Base-by-base conservation (phyloP, 2,113 vertebrate genomes). In the Anser cygnoides region DNA sequence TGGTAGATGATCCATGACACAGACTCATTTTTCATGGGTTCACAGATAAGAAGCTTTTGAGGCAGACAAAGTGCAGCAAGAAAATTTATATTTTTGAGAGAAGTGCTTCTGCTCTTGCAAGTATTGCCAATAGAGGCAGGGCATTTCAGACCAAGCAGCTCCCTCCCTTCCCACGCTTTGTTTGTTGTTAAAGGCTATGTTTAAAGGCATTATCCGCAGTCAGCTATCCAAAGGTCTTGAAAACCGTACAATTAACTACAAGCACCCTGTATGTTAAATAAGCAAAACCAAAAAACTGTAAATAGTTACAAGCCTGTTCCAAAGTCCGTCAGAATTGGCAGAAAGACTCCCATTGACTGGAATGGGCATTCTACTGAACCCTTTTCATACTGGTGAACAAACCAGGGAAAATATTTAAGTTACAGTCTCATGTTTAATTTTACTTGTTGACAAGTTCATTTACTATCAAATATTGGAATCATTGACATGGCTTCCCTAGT, bases 391-490 rank as follows among this genome's bases (percentile, higher is more conserved):
- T 28, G 25, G 1, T 46, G 37, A 86, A 86, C 21, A 78, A 62
- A 63, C 6, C 33, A 43, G 37, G 13, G 72, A 29, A 63, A 77
- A 80, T 3, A 22, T 6, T 57, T 41, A 29, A 87, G 13, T 52
- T 58, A 31, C 2, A 74, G 33, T 39, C 70, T 71, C 21, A 2
- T 7, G 23, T 78, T 85, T 72, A 81, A 92, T 31, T 43, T 59
- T 28, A 31, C 82, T 91, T 90, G 54, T 89, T 82, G 95, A 74
- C 80, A 85, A 11, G 41, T 62, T 92, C 72, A 84, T 91, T 90
- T 87, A 87, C 61, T 72, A 50, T 70, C 19, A 71, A 81, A 66
- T 65, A 81, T 3, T 33, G n/a, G 50, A 91, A 71, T 54, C 91
- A 91, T 52, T 41, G 49, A 37, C 54, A 16, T 8, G 21, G n/a